Evolutionary conservation across 1,140 invertebrate species (phyloP).

Genomic region (Dysdera silvatica): DNA sequence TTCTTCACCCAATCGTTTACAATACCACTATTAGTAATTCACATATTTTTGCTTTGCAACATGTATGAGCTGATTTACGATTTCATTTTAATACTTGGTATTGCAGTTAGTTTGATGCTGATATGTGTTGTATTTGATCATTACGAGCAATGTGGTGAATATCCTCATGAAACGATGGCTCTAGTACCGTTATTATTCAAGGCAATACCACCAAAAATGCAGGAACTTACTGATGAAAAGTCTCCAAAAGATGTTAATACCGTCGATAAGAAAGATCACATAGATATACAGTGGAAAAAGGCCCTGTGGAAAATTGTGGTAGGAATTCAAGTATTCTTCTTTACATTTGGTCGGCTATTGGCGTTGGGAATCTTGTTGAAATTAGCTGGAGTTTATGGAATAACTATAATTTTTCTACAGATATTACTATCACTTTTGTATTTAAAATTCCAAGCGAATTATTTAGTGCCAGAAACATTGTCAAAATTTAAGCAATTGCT

Average conservation of each 20-base stretch:
- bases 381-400: conserved; percentile 16
- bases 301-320: background rate
- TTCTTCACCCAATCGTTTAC: conserved; percentile 20
- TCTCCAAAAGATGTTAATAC: too few species aligned
- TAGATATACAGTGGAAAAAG: background rate
- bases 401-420: conserved; percentile 23
- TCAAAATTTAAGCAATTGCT: conserved; percentile 14
- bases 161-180: conserved; percentile 15
- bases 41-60: background rate
- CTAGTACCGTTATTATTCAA: conserved; percentile 18
- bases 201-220: background rate
- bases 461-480: conserved; percentile 13
- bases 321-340: conserved; percentile 11
- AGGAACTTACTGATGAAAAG: background rate
- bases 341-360: conserved; percentile 19
- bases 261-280: background rate
- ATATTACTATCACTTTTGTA: conserved; percentile 17
- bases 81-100: background rate
- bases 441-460: conserved; percentile 20
- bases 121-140: conserved; percentile 7
- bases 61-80: conserved; percentile 16
- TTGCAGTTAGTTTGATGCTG: conserved; percentile 15
- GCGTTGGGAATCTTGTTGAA: conserved; percentile 21
- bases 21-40: conserved; percentile 10
- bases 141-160: background rate